Evolutionary conservation across 2,888 invertebrate species (phyloP), one percentile per base, ranked within the genome.

Genomic region (Ctenicera cuprea): DNA sequence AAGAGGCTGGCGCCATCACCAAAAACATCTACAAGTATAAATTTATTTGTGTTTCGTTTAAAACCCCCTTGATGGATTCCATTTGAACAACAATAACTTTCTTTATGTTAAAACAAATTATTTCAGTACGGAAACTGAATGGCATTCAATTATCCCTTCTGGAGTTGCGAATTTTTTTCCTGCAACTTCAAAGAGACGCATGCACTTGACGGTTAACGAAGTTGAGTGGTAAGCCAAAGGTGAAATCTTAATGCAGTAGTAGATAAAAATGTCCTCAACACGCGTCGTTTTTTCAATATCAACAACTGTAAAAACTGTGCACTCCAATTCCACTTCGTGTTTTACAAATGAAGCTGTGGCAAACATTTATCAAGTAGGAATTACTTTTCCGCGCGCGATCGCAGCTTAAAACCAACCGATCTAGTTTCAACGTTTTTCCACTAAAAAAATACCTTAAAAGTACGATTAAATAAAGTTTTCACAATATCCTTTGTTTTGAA

Each of bases 291-390:
- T 66, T 54, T 22, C 26, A 16, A 38, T 41, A 43, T 16, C 64
- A 30, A 43, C 50, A 20, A 48, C 50, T 16, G 57, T 22, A 69
- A 64, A 64, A 64, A 64, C 22, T 33, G 11, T 50, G 43, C 64
- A 64, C 64, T 64, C 43, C 30, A 16, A 50, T 64, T 62, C 62
- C 41, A 38, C 9, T 22, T 43, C 64, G 64, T 61, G 61, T 38
- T 69, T 61, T 61, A 69, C 45, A 61, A 69, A 68, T 69, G 50
- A 69, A 69, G 61, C 68, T 69, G 59, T 50, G 26, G n/a, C 41
- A 38, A 68, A 62, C 68, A 69, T 69, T 61, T 59, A 69, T 69
- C 68, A 69, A 69, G n/a, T 38, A 45, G 38, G 37, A 69, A 69
- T 69, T 62, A 69, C 61, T 69, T 50, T 62, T 33, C 57, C 14